Base-by-base conservation (phyloP, 2,888 invertebrate species). In the Xanthia togata region DNA sequence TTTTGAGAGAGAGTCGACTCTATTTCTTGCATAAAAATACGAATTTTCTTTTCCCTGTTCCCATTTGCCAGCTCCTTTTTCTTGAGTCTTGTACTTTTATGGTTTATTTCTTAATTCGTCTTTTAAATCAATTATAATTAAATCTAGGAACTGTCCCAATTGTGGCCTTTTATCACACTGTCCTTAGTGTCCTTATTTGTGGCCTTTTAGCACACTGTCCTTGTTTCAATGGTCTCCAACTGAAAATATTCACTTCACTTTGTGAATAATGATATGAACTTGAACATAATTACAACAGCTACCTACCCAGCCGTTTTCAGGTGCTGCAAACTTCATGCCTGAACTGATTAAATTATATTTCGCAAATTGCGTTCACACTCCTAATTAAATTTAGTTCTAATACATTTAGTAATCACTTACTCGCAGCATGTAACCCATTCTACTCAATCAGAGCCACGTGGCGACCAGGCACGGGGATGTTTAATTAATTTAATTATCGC, bases 401-500 rank as follows among this genome's bases (percentile, higher is more conserved):
- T 80, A 80, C 57, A 67, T 76, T 83, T 67, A 79, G 62, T 72
- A 76, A 76, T 69, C 72, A 53, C 44, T 83, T 79, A 72, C 74
- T 35, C 20, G 65, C 72, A 62, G 41, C 62, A 23, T 60, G 57
- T 41, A 83, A 71, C 79, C 72, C 80, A 50, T 77, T 81, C 53
- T 70, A 73, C 70, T 70, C 84, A 70, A 72, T 82, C 55, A 76
- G 59, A 20, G 53, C 63, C 83, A 82, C 80, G 70, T 73, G 82
- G 84, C 80, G 83, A 76, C 63, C 53, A 47, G n/a, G 53, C 57
- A 47, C 60, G 55, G 57, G 69, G 47, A 62, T 63, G 57, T 70
- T 76, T 71, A 76, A 72, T 83, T 82, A 82, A 82, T 83, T 83
- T 83, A 79, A 82, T 82, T 76, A 83, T 83, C 55, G 64, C 70